Evolutionary conservation across 1,140 invertebrate genomes (phyloP).

Genomic region (Littorina saxatilis): DNA sequence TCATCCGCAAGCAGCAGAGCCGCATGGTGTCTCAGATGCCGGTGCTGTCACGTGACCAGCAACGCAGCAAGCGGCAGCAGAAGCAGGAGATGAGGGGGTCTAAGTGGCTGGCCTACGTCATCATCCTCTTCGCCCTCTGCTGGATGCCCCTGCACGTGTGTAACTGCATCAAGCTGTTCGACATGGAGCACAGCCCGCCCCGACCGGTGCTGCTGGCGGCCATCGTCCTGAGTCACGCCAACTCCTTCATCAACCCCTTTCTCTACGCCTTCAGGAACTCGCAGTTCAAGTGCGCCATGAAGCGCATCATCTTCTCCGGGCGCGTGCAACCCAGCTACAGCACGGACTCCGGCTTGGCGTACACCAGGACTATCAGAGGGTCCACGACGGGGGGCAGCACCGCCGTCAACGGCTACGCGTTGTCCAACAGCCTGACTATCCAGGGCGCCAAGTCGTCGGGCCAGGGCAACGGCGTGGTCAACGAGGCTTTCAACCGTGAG

Average conservation of each 20-base stretch:
- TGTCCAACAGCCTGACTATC: too few species aligned
- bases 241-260: slow-evolving; percentile 73
- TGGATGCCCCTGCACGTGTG: slow-evolving; percentile 71
- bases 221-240: slow-evolving; percentile 81
- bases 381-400: too few species aligned
- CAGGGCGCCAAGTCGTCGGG: too few species aligned
- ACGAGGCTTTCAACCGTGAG: too few species aligned
- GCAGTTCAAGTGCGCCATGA: slow-evolving; percentile 88
- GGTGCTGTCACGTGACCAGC: slow-evolving; percentile 16
- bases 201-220: slow-evolving; percentile 74
- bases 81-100: slow-evolving; percentile 56
- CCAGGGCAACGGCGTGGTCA: too few species aligned
- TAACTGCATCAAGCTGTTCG: slow-evolving; percentile 60
- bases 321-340: too few species aligned
- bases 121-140: slow-evolving; percentile 66
- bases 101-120: slow-evolving; percentile 66
- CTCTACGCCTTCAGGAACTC: slow-evolving; percentile 87
- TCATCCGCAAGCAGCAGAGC: slow-evolving; percentile 52
- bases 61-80: slow-evolving; percentile 25
- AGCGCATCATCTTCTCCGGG: slow-evolving; percentile 53
- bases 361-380: too few species aligned
- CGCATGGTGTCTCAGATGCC: slow-evolving; percentile 54
- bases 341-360: too few species aligned
- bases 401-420: too few species aligned
- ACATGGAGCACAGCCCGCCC: slow-evolving; percentile 40